phyloP scores from a whole-genome alignment of 2,113 vertebrate genomes.

The Halcyon senegalensis region DNA sequence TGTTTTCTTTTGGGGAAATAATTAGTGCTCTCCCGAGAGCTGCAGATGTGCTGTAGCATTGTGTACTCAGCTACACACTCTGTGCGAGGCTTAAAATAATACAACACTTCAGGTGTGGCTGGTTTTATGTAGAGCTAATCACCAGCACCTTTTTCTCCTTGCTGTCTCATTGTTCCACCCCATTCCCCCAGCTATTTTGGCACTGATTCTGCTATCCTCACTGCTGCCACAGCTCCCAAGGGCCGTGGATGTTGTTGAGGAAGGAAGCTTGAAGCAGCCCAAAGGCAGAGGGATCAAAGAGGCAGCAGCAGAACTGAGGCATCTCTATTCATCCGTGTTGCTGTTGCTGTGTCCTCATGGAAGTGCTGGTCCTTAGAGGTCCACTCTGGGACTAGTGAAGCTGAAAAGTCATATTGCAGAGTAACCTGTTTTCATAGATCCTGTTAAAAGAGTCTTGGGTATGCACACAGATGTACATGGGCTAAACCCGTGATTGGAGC shows the following conservation, averaged over 20 bases:
- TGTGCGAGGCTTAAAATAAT: neutral
- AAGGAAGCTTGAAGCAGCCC: neutral
- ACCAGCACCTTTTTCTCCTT: neutral
- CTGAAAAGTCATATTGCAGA: neutral
- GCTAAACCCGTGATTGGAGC: neutral
- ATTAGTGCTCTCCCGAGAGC: neutral
- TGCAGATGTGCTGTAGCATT: neutral
- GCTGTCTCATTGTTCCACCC: neutral
- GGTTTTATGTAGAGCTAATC: neutral
- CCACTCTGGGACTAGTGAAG: neutral
- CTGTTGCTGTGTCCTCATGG: neutral
- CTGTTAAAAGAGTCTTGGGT: neutral
- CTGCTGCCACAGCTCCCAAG: neutral
- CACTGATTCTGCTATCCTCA: rapidly evolving
- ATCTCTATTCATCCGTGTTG: neutral
- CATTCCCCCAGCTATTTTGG: neutral
- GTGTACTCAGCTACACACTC: neutral
- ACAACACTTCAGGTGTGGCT: neutral
- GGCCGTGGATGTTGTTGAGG: rapidly evolving
- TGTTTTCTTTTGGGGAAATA: conserved; percentile 46
- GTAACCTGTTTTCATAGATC: neutral
- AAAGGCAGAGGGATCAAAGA: neutral
- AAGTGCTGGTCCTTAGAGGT: neutral
- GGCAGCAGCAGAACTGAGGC: neutral
- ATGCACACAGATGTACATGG: neutral